Conservation (phyloP, 2,113 vertebrate genomes). For the Myrmecophaga tridactyla region DNA sequence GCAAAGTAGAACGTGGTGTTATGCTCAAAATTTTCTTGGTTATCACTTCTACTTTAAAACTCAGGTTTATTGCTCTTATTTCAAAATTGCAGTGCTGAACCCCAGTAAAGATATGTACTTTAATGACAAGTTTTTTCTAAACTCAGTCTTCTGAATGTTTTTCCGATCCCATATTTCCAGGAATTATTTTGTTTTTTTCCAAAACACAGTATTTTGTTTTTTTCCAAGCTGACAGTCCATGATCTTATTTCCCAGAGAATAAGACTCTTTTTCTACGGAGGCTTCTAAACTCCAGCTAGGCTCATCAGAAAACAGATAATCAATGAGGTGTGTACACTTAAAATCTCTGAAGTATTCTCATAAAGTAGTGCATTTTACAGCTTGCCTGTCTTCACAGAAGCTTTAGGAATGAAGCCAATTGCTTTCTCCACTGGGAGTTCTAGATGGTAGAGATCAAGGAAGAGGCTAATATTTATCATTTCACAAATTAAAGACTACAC, state of each 20-base stretch:
- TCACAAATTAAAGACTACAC: constrained; percentile 64
- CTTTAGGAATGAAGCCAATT: constrained; percentile 36
- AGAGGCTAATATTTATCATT: constrained; percentile 68
- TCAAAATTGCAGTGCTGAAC: not conserved
- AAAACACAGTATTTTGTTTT: not conserved
- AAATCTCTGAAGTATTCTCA: constrained; percentile 36
- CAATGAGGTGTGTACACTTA: constrained; percentile 46
- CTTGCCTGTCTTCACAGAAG: constrained; percentile 41
- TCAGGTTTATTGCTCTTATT: not conserved
- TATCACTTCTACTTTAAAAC: not conserved
- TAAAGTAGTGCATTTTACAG: constrained; percentile 21
- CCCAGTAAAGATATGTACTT: not conserved
- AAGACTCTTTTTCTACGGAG: not conserved
- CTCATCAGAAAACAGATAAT: constrained; percentile 63
- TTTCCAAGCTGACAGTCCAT: not conserved
- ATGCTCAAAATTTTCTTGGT: not conserved
- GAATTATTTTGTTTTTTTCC: not conserved
- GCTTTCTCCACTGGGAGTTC: constrained; percentile 31
- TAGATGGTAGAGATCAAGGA: constrained; percentile 57
- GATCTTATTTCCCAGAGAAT: constrained; percentile 19
- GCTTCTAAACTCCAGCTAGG: not conserved
- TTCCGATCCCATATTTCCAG: not conserved
- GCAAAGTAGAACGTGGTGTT: too few species aligned
- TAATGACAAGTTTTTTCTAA: not conserved
- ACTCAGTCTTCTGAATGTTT: not conserved